A percentile compares a stretch with the other conserved stretches of the same genome.
phyloP scores from a whole-genome alignment of 2,113 vertebrate genomes.

The Sinocyclocheilus anshuiensis region DNA sequence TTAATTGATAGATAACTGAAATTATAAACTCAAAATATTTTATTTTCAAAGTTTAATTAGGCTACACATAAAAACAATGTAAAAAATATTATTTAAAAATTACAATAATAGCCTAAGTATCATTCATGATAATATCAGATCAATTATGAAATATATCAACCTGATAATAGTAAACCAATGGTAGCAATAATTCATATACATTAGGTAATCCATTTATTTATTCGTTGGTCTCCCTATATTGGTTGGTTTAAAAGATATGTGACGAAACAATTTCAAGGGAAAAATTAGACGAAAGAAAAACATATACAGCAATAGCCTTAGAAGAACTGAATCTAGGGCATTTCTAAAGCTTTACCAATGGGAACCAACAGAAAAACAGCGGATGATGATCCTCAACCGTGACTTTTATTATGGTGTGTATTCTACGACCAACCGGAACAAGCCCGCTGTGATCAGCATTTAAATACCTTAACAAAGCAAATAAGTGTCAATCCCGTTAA shows the following conservation, averaged over 20 bases:
- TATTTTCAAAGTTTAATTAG: too few species aligned
- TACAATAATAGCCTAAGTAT: too few species aligned
- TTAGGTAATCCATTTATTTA: not conserved
- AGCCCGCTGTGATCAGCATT: not conserved
- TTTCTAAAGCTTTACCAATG: not conserved
- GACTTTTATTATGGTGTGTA: constrained; percentile 18
- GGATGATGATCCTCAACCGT: not conserved
- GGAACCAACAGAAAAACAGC: not conserved
- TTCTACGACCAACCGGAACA: constrained; percentile 33
- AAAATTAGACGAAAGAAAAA: not conserved
- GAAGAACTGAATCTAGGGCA: not conserved
- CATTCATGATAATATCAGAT: too few species aligned
- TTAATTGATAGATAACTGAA: not conserved
- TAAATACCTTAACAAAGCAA: constrained; percentile 14
- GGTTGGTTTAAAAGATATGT: not conserved
- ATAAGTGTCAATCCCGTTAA: not conserved
- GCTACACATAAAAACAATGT: too few species aligned
- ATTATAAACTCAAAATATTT: not conserved
- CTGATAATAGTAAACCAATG: too few species aligned
- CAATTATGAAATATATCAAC: too few species aligned
- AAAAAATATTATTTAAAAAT: too few species aligned
- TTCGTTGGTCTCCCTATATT: not conserved
- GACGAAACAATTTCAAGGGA: not conserved
- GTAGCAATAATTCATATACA: too few species aligned
- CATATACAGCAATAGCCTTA: not conserved